Percentiles rank a stretch among this genome's conserved stretches.
phyloP scores from a whole-genome alignment of 2,797 vertebrate genomes.

The Pantherophis vulpinus region DNA sequence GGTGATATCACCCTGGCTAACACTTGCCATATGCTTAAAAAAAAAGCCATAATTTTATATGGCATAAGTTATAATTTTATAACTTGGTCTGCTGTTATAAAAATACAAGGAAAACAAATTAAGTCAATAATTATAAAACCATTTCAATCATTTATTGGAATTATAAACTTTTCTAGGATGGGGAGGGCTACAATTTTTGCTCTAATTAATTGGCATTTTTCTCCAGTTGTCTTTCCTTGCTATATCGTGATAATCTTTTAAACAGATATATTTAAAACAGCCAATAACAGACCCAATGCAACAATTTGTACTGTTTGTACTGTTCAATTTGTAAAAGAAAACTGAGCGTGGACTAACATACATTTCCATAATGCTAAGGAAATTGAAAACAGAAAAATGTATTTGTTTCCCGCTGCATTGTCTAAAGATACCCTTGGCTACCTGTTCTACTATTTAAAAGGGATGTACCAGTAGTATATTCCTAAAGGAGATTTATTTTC shows the following conservation, averaged over 20 bases:
- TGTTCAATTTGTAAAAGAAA: slow-evolving; percentile 56
- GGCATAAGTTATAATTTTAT: neutral
- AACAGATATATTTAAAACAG: neutral
- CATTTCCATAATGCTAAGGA: slow-evolving; percentile 52
- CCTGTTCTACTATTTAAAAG: neutral
- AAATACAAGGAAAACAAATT: neutral
- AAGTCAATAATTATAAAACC: neutral
- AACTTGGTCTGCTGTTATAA: neutral
- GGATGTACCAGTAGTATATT: neutral
- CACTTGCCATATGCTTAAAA: no score
- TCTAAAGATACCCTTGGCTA: neutral
- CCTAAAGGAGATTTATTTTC: neutral
- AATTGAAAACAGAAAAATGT: slow-evolving; percentile 52
- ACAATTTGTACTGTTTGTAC: neutral
- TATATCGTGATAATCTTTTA: neutral
- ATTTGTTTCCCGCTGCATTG: slow-evolving; percentile 33
- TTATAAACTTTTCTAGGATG: neutral
- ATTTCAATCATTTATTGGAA: neutral
- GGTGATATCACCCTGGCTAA: no score
- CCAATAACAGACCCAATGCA: slow-evolving; percentile 4
- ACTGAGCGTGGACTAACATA: slow-evolving; percentile 49
- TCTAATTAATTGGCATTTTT: neutral
- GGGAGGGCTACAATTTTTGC: neutral
- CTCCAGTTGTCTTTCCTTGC: neutral
- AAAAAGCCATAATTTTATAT: no score